Base-by-base conservation (phyloP, 1,140 invertebrate genomes). In the Lucilia cuprina region DNA sequence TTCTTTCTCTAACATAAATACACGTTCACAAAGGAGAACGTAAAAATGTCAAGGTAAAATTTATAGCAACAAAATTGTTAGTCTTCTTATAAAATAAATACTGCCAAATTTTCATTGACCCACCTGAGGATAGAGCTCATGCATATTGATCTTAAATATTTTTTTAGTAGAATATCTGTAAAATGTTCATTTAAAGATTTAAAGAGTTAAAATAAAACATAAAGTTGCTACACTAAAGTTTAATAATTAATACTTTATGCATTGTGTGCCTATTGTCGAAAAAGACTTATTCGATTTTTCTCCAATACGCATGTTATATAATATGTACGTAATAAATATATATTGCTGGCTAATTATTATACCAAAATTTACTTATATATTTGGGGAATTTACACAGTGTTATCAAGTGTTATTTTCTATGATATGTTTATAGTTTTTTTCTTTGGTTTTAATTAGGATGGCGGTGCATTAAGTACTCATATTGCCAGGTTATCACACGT, bases 31-130 rank as follows among this genome's bases (percentile, higher is more conserved):
- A 49, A 50, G 41, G 41, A 21, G 21, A 80, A 80, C 77, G 77
- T 80, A 80, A 80, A 80, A 80, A 80, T 80, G 77, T 80, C 77
- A 80, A 80, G 77, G 77, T 49, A 80, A 80, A 80, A 80, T 80
- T 80, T 80, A 80, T 80, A 50, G 77, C 77, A 19, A 80, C 41
- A 50, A 47, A 80, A 80, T 50, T 80, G 49, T 80, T 80, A 49
- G 77, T 49, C n/a, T 80, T 19, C 77, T 19, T 70, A 50, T 50
- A 49, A n/a, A 47, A 78, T 41, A 78, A 80, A 49, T 80, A 21
- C 77, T 80, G 77, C 77, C 77, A 80, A 80, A 50, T 49, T 80
- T 19, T 17, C n/a, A 50, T n/a, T 80, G 77, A 80, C 77, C 77
- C 77, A 80, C 77, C 35, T 80, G 77, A 19, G 77, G 41, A 49